These are phyloP conservation scores for Panorpa germanica DNA, from an alignment of 2,888 invertebrate species.

Conservation along the genomic window DNA sequence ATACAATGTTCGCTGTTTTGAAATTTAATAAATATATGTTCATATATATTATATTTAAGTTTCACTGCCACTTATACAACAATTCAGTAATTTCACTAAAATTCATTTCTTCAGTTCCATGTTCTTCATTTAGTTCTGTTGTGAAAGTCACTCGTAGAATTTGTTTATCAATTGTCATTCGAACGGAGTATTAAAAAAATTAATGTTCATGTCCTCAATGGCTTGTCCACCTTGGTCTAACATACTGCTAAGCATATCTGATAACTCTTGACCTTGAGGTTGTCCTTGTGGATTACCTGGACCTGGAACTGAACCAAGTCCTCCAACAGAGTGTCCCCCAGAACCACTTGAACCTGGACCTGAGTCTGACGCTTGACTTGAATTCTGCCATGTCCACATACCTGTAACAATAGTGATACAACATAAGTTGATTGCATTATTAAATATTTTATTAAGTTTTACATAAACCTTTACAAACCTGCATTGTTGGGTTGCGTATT, in stretches of 20 bases:
- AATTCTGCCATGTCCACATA: conserved; percentile 63
- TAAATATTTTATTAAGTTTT: neutral
- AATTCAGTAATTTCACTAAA: too few relatives aligned
- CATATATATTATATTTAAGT: too few relatives aligned
- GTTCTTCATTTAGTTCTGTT: too few relatives aligned
- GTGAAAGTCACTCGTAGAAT: too few relatives aligned
- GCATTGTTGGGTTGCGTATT: conserved; percentile 21
- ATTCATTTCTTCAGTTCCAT: too few relatives aligned
- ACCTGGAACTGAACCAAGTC: conserved; percentile 19
- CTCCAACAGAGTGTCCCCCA: conserved; percentile 21
- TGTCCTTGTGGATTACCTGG: too few relatives aligned
- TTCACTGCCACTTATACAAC: too few relatives aligned
- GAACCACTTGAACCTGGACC: conserved; percentile 27
- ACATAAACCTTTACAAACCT: conserved; percentile 3
- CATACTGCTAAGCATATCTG: conserved; percentile 85
- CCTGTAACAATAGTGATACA: too few relatives aligned
- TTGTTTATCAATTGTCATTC: too few relatives aligned
- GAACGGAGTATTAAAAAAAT: conserved; percentile 74
- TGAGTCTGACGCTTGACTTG: conserved; percentile 25
- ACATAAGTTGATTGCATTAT: too few relatives aligned
- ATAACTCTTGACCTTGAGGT: conserved; percentile 60
- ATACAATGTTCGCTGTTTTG: too few relatives aligned
- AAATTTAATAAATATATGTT: too few relatives aligned
- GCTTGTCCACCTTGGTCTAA: conserved; percentile 62
- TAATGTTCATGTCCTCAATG: conserved; percentile 71